Evolutionary conservation across 2,888 invertebrate genomes (phyloP), one percentile per base, ranked within the genome.

Genomic region (Drosophila trichaetosa): DNA sequence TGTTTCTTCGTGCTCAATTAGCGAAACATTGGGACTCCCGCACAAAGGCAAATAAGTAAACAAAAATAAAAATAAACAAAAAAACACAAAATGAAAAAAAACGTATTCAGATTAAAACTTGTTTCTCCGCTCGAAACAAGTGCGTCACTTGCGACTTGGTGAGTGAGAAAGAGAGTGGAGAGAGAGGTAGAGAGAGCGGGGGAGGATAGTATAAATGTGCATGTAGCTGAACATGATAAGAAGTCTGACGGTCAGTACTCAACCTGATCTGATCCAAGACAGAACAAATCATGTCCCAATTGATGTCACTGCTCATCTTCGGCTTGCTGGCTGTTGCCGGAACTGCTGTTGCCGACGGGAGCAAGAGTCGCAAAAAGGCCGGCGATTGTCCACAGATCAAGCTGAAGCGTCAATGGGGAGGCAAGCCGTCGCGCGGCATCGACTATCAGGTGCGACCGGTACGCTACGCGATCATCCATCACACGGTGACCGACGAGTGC

Each of bases 331-430:
- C 10, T 5, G 10, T 58, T 13, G 46, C 31, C 13, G 21, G 8
- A 18, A 31, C 29, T 1, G 27, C n/a, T 2, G 16, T 10, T n/a
- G 46, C 18, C 27, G 29, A 8, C 46, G 36, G 16, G 5, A 38
- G 40, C 24, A 38, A 56, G 24, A 27, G 31, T 1, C 51, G 34
- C 6, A 78, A 76, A 31, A 63, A 65, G 60, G 27, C 40, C 3
- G 6, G 40, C 10, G 51, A 82, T 31, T 95, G 95, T 81, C 94
- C 95, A 11, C 91, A 92, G 27, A 94, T 96, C 13, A 93, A 96
- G 21, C 91, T 93, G 2, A 94, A 94, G 82, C 91, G 92, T 0
- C 92, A 94, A 59, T 96, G 96, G 96, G 95, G 94, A n/a, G 95
- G 94, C 0, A 90, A 93, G 56, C 87, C 87, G 1, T 92, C 95